Evolutionary conservation across 2,888 invertebrate genomes (phyloP), one percentile per base, ranked within the genome.

Genomic region (Sarcophaga subvicina): DNA sequence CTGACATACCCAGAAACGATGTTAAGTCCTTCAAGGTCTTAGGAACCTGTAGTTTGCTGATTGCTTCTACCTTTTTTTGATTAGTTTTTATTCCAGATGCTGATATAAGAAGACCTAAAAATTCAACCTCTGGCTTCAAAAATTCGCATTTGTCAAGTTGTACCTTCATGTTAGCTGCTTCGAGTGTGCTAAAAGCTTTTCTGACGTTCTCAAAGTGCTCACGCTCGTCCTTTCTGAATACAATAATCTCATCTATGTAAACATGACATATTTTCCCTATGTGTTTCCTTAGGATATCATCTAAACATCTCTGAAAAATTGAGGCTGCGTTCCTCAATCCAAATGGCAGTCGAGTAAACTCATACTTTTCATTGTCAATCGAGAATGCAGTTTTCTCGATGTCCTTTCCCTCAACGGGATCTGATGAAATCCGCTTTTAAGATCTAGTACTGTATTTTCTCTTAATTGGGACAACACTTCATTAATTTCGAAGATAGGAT

Each of bases 111-210:
- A 70, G 71, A 20, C 75, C 63, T 5, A 75, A 49, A 10, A 75
- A 5, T 49, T 49, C 80, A n/a, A 85, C 80, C 2, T 75, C 75
- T 63, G 45, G 6, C 20, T 49, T 49, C 22, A 75, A 47, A 17
- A 75, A 75, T 45, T 64, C 25, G 14, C 75, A 75, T 62, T 85
- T 85, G 3, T 85, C 78, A 12, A 85, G 17, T 27, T 80, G 83
- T 20, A 85, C 67, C 69, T 85, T 83, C 64, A 88, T 73, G n/a
- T 85, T 87, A 8, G 78, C 87, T 4, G 37, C 22, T 5, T 49
- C 47, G 4, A 78, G 17, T 10, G 66, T 83, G 5, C 47, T 17
- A 20, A 88, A 88, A 4, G 88, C 66, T 72, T 11, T 71, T 11
- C 84, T 67, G 3, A 86, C 14, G 70, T 87, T 71, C 25, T 80